Evolutionary conservation across 2,113 vertebrate species (phyloP), one percentile per base, ranked within the genome.

Genomic region (Poeciliopsis turrubarensis): DNA sequence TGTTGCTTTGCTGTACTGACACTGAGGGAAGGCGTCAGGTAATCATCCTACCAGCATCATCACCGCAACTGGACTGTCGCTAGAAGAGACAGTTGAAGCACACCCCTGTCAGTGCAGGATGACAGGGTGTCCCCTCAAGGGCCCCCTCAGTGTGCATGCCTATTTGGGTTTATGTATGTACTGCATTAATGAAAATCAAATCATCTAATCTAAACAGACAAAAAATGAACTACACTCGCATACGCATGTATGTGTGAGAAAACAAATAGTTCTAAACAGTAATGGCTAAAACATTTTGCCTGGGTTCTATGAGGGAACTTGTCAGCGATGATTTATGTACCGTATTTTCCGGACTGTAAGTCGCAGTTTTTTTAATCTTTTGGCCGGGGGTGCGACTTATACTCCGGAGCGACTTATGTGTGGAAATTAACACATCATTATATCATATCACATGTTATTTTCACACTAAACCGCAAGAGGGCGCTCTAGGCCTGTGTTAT

Each of bases 11-110:
- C 81, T 75, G 61, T 54, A 73, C 81, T 87, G 91, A 88, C 86
- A 88, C 81, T 84, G 76, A 87, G 77, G 89, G 71, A 83, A 72
- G 89, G 84, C 65, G 85, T 92, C 84, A 89, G 91, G 87, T 86
- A 86, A 91, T 91, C 89, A 89, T 85, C 82, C 75, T 70, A 60
- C 76, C 70, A 63, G 83, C 84, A 89, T 91, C 86, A 80, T 87
- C 89, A 78, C 80, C 86, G 87, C 86, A 87, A 91, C 90, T 82
- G 81, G 73, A 86, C 89, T 91, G 89, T 93, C 87, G 81, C 91
- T 83, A 80, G 34, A 75, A 82, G 89, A 91, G 89, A 92, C 92
- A 89, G 87, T 57, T 77, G 73, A 89, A 80, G 83, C 84, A 74
- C 85, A 80, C 79, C 87, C 75, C 75, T 85, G 76, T 86, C 29